A percentile compares a stretch with the other conserved stretches of the same genome.
Conservation (phyloP, 2,113 vertebrate species). For the Poeciliopsis occidentalis region DNA sequence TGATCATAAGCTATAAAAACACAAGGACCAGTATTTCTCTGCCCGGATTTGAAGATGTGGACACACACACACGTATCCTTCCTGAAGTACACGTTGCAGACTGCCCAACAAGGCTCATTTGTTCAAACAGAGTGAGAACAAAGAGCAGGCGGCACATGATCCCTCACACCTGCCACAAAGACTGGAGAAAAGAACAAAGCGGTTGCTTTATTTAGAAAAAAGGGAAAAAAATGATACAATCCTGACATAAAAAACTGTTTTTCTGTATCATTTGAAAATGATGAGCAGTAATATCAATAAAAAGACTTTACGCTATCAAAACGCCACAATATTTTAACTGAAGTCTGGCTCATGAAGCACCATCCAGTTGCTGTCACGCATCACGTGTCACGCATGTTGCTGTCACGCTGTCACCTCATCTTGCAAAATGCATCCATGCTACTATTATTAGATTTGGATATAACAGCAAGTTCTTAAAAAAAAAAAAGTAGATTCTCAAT, state of each 20-base stretch:
- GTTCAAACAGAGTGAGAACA: slow-evolving; percentile 70
- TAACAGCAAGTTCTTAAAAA: neutral
- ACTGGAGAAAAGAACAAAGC: slow-evolving; percentile 33
- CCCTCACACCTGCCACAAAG: slow-evolving; percentile 53
- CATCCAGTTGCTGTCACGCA: neutral
- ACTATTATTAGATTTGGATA: neutral
- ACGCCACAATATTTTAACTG: neutral
- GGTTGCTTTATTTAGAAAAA: slow-evolving; percentile 15
- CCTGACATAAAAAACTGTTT: slow-evolving; percentile 1
- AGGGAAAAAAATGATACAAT: neutral
- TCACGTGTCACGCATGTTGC: neutral
- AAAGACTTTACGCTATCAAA: neutral
- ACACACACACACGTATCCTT: slow-evolving; percentile 11
- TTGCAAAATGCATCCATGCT: neutral
- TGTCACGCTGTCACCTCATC: neutral
- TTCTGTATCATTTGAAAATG: slow-evolving; percentile 7
- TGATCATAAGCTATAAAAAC: slow-evolving; percentile 65
- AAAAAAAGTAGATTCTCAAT: too few species aligned
- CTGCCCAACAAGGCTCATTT: slow-evolving; percentile 42
- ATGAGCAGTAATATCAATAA: neutral
- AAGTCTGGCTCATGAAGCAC: neutral
- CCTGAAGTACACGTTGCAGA: slow-evolving; percentile 41
- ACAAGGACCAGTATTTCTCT: slow-evolving; percentile 47
- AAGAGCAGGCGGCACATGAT: slow-evolving; percentile 61
- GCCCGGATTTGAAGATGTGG: slow-evolving; percentile 55